Percentiles rank a stretch among this genome's conserved stretches.
These are phyloP conservation scores for Pardalotus punctatus DNA, from an alignment of 2,113 vertebrate genomes.

Conservation along the genomic window DNA sequence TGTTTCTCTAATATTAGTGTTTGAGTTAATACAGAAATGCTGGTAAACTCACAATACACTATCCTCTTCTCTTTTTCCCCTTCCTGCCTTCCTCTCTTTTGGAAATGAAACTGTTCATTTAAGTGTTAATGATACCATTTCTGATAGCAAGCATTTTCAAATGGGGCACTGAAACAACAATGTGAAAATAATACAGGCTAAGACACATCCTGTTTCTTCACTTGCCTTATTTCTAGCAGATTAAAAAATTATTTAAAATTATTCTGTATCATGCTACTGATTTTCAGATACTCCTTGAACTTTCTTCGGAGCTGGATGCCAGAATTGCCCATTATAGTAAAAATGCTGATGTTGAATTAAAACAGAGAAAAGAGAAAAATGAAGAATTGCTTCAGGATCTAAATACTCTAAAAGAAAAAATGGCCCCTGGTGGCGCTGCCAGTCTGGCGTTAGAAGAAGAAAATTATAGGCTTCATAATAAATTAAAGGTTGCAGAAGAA, in stretches of 20 bases:
- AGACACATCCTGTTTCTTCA: background rate
- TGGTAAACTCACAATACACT: background rate
- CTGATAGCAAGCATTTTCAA: background rate
- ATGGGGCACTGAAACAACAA: background rate
- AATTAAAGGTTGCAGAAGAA: constrained; percentile 26
- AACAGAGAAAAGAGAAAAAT: constrained; percentile 45
- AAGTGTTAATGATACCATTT: background rate
- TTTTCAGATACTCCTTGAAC: constrained; percentile 37
- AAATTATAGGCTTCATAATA: background rate
- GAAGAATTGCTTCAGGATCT: constrained; percentile 44
- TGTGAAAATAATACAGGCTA: background rate
- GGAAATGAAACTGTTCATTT: background rate
- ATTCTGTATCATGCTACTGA: background rate
- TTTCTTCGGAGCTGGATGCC: constrained; percentile 22
- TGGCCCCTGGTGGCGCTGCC: background rate
- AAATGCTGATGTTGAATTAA: constrained; percentile 38
- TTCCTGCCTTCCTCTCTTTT: background rate
- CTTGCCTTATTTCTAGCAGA: background rate
- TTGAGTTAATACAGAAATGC: background rate
- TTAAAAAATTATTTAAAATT: background rate
- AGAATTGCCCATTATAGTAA: background rate
- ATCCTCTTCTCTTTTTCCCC: background rate
- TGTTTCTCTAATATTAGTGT: background rate
- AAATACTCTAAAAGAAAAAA: background rate
- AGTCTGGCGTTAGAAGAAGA: background rate